phyloP scores from a whole-genome alignment of 2,113 vertebrate genomes.

The Notarius lentiginosus region DNA sequence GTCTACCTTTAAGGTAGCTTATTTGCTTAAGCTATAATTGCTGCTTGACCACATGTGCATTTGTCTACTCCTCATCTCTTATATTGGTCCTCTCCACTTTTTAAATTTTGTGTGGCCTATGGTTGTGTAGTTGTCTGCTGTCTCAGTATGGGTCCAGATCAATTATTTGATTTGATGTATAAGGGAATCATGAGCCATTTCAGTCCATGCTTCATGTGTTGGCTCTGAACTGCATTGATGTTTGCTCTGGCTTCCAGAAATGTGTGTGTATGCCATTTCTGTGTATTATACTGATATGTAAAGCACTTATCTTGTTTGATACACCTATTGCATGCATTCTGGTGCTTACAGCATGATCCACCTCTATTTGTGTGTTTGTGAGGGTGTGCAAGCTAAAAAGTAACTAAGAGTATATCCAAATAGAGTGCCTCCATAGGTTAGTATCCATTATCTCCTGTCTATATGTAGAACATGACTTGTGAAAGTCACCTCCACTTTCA shows the following conservation, averaged over 20 bases:
- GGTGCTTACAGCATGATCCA: constrained; percentile 50
- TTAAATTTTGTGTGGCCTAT: constrained; percentile 16
- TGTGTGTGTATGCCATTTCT: constrained; percentile 31
- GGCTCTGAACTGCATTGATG: constrained; percentile 39
- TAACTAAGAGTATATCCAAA: constrained; percentile 20
- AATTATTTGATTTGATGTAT: constrained; percentile 45
- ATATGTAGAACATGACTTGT: constrained; percentile 42
- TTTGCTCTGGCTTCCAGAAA: constrained; percentile 27
- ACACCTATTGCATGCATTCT: constrained; percentile 45
- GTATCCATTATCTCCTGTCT: constrained; percentile 34
- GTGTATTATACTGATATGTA: constrained; percentile 39
- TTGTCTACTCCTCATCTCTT: constrained; percentile 14
- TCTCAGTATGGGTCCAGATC: constrained; percentile 46
- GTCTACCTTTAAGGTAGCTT: constrained; percentile 21
- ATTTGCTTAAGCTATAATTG: constrained; percentile 37
- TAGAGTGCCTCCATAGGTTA: constrained; percentile 27
- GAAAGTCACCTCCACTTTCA: constrained; percentile 36
- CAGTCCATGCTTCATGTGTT: constrained; percentile 37
- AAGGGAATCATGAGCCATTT: constrained; percentile 52
- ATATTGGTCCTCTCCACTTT: constrained; percentile 14
- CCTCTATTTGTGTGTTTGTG: constrained; percentile 29
- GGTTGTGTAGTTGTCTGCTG: constrained; percentile 31
- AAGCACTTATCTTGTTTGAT: constrained; percentile 23
- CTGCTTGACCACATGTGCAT: constrained; percentile 43
- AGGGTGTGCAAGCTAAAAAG: constrained; percentile 15